Percentiles rank a stretch among this genome's conserved stretches.
These are phyloP conservation scores for Ascaphus truei DNA, from an alignment of 2,113 vertebrate genomes.

Conservation along the genomic window DNA sequence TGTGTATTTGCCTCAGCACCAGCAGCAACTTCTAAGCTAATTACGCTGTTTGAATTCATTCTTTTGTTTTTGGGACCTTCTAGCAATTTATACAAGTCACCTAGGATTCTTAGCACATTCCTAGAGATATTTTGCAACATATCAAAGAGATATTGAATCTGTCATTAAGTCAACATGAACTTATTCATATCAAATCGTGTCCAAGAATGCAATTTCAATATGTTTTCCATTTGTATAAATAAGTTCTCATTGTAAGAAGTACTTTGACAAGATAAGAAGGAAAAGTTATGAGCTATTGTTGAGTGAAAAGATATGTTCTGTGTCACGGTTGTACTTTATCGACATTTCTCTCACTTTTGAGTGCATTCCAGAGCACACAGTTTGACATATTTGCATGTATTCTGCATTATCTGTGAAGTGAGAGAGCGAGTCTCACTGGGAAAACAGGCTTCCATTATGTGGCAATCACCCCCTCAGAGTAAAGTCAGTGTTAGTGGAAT, in stretches of 20 bases:
- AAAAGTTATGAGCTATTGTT: constrained; percentile 27
- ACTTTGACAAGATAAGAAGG: constrained; percentile 10
- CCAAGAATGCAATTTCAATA: constrained; percentile 21
- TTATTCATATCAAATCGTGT: neutral
- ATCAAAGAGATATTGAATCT: constrained; percentile 12
- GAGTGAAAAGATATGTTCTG: constrained; percentile 13
- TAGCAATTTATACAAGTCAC: too few relatives aligned
- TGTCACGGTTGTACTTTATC: constrained; percentile 7
- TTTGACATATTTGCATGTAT: constrained; percentile 1
- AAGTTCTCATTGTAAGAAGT: neutral
- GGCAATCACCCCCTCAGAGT: neutral
- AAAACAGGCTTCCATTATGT: neutral
- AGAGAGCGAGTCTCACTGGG: neutral
- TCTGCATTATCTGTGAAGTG: neutral
- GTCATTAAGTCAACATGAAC: neutral
- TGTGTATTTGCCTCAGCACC: too few relatives aligned
- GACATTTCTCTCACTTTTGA: neutral
- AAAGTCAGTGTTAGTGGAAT: neutral
- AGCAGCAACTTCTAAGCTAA: too few relatives aligned
- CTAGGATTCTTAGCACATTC: too few relatives aligned
- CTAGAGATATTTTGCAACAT: too few relatives aligned
- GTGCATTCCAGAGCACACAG: neutral
- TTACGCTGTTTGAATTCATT: too few relatives aligned
- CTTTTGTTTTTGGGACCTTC: too few relatives aligned
- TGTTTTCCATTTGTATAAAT: constrained; percentile 16